Evolutionary conservation across 2,888 invertebrate species (phyloP).

Genomic region (Dolichomitus sp.): DNA sequence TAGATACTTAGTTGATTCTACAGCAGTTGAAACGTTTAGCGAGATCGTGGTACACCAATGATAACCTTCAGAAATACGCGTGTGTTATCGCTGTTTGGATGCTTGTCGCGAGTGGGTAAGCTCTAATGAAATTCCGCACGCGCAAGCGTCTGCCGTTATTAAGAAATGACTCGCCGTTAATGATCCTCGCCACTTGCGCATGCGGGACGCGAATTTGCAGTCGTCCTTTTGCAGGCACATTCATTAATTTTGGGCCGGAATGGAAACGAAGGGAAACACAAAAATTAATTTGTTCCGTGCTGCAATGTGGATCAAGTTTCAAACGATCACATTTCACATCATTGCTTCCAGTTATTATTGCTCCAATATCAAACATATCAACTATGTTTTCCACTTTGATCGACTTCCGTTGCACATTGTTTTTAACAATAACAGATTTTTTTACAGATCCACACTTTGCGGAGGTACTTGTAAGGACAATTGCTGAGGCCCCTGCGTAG

Average conservation of each 20-base stretch:
- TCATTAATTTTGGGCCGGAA: neutral
- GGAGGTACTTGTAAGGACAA: too few species aligned
- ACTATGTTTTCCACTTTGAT: too few species aligned
- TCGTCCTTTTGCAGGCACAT: slow-evolving; percentile 38
- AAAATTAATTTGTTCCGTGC: neutral
- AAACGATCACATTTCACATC: too few species aligned
- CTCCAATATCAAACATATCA: too few species aligned
- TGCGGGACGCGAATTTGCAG: slow-evolving; percentile 48
- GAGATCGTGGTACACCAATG: slow-evolving; percentile 31
- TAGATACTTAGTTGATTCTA: slow-evolving; percentile 6
- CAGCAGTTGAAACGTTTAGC: slow-evolving; percentile 22
- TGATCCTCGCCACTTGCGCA: slow-evolving; percentile 47
- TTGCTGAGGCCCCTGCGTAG: too few species aligned
- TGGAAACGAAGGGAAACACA: neutral
- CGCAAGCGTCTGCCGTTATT: slow-evolving; percentile 68
- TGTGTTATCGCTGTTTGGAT: slow-evolving; percentile 57
- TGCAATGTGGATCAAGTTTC: too few species aligned
- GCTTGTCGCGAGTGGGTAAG: slow-evolving; percentile 64
- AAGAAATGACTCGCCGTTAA: slow-evolving; percentile 73
- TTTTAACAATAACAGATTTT: too few species aligned
- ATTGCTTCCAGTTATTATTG: too few species aligned
- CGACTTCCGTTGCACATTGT: too few species aligned
- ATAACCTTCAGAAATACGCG: slow-evolving; percentile 24
- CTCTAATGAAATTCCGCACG: slow-evolving; percentile 77
- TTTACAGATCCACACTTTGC: too few species aligned